phyloP scores from a whole-genome alignment of 1,140 invertebrate genomes.

The Schlechtendalia chinensis region DNA sequence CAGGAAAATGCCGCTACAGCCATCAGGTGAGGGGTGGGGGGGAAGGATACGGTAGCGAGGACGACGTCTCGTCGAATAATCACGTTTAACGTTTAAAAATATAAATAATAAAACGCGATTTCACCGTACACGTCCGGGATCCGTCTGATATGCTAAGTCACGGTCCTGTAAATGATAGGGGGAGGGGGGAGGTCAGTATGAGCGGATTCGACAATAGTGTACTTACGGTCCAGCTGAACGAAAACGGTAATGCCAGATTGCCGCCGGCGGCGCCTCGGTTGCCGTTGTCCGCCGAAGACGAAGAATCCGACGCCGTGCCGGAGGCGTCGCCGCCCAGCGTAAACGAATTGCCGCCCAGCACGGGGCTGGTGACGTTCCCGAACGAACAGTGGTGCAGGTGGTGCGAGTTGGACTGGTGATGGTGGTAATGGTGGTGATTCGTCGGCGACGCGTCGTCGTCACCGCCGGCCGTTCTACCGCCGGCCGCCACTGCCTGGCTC shows the following conservation, averaged over 20 bases:
- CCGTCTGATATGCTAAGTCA: too few species aligned
- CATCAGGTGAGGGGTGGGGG: too few species aligned
- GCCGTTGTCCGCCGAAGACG: neutral
- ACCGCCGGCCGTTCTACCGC: constrained; percentile 60
- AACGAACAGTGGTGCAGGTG: constrained; percentile 77
- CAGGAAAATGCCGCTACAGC: too few species aligned
- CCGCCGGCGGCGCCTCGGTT: constrained; percentile 59
- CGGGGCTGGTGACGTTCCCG: constrained; percentile 79
- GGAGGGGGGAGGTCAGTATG: too few species aligned
- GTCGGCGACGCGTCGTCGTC: constrained; percentile 76
- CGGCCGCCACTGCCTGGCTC: constrained; percentile 67
- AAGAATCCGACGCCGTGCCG: constrained; percentile 64
- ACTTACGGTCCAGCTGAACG: constrained; percentile 89
- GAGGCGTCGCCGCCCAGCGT: constrained; percentile 60
- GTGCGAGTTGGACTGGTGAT: neutral
- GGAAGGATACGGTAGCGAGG: too few species aligned
- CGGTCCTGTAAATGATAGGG: too few species aligned
- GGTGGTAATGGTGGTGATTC: neutral
- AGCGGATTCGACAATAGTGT: neutral
- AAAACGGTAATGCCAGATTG: constrained; percentile 78
- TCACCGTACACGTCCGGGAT: too few species aligned
- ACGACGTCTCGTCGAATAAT: too few species aligned
- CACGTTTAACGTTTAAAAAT: too few species aligned
- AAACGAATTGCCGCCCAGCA: constrained; percentile 83
- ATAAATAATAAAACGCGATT: too few species aligned